A percentile compares a stretch with the other conserved stretches of the same genome.
Evolutionary conservation across 2,797 vertebrate genomes (phyloP).

Genomic region (Pseudochirops cupreus): DNA sequence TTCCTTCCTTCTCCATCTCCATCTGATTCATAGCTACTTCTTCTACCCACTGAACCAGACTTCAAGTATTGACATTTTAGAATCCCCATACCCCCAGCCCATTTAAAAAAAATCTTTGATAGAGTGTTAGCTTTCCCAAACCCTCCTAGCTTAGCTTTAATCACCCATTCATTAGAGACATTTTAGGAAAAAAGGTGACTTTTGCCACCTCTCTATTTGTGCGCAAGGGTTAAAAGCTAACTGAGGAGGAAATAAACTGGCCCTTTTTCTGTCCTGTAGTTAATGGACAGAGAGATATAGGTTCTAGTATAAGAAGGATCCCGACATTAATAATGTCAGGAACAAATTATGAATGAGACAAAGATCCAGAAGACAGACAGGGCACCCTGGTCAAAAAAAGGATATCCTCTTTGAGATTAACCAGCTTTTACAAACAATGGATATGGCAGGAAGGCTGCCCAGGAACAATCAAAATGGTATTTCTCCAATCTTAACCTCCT

Average conservation of each 20-base stretch:
- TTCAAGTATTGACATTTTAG: neutral
- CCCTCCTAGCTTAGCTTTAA: neutral
- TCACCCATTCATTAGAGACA: neutral
- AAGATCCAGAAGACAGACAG: neutral
- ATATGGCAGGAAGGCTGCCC: neutral
- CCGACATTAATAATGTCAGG: neutral
- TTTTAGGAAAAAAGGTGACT: neutral
- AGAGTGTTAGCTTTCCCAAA: neutral
- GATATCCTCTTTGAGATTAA: neutral
- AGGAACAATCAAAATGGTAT: neutral
- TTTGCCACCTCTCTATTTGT: neutral
- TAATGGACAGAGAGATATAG: neutral
- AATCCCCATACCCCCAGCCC: neutral
- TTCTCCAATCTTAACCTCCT: neutral
- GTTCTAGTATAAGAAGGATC: neutral
- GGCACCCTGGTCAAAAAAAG: neutral
- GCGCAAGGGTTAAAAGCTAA: neutral
- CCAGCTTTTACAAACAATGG: neutral
- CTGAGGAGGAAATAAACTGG: neutral
- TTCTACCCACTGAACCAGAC: neutral
- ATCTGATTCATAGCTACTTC: conserved; percentile 19
- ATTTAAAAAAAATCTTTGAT: neutral
- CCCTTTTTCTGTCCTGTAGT: neutral
- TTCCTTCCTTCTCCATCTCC: neutral
- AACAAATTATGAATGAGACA: neutral